phyloP scores from a whole-genome alignment of 2,888 invertebrate species.

The Cylloceria caligata region DNA sequence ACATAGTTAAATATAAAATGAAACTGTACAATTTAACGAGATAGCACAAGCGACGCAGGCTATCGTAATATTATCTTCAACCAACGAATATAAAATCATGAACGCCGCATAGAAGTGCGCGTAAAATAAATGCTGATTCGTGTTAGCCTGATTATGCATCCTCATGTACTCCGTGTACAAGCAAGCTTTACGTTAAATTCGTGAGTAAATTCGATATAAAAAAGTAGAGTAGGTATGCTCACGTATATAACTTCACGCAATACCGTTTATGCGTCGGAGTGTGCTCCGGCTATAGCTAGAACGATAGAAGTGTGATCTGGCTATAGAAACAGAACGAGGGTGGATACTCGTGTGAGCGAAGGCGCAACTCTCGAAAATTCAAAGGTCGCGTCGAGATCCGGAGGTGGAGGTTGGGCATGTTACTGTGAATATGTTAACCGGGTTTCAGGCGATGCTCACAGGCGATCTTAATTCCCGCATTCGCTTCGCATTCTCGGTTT shows the following conservation, averaged over 20 bases:
- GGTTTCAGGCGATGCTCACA: neutral
- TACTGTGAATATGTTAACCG: constrained; percentile 26
- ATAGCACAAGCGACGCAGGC: neutral
- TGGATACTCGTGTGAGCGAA: neutral
- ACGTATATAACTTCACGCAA: neutral
- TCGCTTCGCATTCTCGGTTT: constrained; percentile 29
- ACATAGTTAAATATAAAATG: neutral
- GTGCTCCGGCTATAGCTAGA: neutral
- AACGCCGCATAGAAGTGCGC: neutral
- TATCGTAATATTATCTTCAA: neutral
- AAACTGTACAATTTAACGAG: neutral
- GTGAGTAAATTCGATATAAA: constrained; percentile 1
- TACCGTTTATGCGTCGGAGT: neutral
- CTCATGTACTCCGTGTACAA: neutral
- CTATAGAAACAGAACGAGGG: neutral
- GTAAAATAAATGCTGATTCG: neutral
- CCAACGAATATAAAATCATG: neutral
- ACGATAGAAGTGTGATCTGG: no score
- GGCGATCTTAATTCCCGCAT: constrained; percentile 51
- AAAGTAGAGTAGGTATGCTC: neutral
- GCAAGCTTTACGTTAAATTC: neutral
- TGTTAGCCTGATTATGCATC: neutral
- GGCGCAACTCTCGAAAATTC: constrained; percentile 15
- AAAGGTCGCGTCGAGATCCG: neutral
- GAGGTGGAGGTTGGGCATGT: neutral